Percentiles rank a stretch among this genome's conserved stretches.
These are phyloP conservation scores for Cepaea nemoralis DNA, from an alignment of 1,140 invertebrate genomes.

Conservation along the genomic window DNA sequence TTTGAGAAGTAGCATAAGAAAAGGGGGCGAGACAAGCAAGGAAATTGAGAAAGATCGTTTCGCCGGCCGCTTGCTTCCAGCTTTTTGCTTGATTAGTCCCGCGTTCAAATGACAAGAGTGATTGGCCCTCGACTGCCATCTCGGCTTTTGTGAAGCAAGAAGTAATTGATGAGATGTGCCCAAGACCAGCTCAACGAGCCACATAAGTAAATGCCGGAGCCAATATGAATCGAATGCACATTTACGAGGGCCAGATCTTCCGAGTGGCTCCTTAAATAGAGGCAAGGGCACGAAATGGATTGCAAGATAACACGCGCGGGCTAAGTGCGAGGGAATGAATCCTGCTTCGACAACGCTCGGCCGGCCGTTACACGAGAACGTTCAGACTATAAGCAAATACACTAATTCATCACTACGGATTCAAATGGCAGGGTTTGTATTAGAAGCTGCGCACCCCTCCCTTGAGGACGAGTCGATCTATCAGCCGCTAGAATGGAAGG, in stretches of 20 bases:
- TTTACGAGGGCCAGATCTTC: constrained; percentile 31
- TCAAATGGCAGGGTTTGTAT: constrained; percentile 1
- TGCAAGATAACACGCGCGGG: constrained; percentile 22
- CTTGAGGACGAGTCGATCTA: neutral
- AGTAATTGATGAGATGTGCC: constrained; percentile 34
- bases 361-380: constrained; percentile 7
- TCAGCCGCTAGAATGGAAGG: neutral
- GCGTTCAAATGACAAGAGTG: constrained; percentile 27
- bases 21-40: constrained; percentile 8
- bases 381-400: constrained; percentile 29
- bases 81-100: constrained; percentile 36
- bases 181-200: neutral
- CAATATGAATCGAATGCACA: constrained; percentile 36
- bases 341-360: neutral
- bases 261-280: constrained; percentile 23
- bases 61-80: constrained; percentile 8
- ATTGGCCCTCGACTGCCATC: constrained; percentile 29
- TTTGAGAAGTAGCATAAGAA: constrained; percentile 3
- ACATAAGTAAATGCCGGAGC: constrained; percentile 28
- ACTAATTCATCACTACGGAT: constrained; percentile 23
- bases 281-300: constrained; percentile 33
- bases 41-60: constrained; percentile 32
- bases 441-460: neutral
- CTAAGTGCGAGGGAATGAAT: constrained; percentile 37
- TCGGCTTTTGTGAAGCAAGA: constrained; percentile 28